Evolutionary conservation across 2,113 vertebrate genomes (phyloP).

Genomic region (Tenrec ecaudatus): DNA sequence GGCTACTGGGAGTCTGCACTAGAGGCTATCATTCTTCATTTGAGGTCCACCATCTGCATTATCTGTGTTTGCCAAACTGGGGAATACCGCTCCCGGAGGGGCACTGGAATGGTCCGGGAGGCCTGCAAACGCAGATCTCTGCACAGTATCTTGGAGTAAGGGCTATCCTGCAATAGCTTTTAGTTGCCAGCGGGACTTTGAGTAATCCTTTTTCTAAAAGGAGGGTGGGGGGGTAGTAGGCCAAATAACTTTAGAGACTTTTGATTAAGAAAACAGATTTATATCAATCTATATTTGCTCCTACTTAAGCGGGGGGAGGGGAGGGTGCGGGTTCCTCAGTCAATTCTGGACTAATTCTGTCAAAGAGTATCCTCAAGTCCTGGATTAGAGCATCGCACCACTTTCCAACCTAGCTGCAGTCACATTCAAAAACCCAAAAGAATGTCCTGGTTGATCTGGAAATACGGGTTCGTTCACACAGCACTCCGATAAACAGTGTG

Average conservation of each 20-base stretch:
- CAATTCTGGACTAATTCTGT: conserved; percentile 76
- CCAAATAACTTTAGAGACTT: too few relatives aligned
- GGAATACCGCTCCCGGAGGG: too few relatives aligned
- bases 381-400: conserved; percentile 64
- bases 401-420: conserved; percentile 83
- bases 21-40: not conserved
- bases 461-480: conserved; percentile 82
- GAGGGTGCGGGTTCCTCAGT: not conserved
- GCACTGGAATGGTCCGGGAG: too few relatives aligned
- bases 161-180: too few relatives aligned
- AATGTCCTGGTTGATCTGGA: conserved; percentile 86
- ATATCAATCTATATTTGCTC: not conserved
- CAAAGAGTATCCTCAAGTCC: conserved; percentile 74
- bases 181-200: too few relatives aligned
- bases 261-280: not conserved
- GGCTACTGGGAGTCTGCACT: too few relatives aligned
- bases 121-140: too few relatives aligned
- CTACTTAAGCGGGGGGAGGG: not conserved
- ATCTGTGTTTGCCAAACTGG: too few relatives aligned
- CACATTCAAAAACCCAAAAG: conserved; percentile 80
- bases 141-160: too few relatives aligned
- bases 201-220: too few relatives aligned
- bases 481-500: conserved; percentile 66
- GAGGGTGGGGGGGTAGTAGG: too few relatives aligned
- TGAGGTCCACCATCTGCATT: not conserved